Evolutionary conservation across 2,797 vertebrate species (phyloP).

Genomic region (Sebastes vulpes): DNA sequence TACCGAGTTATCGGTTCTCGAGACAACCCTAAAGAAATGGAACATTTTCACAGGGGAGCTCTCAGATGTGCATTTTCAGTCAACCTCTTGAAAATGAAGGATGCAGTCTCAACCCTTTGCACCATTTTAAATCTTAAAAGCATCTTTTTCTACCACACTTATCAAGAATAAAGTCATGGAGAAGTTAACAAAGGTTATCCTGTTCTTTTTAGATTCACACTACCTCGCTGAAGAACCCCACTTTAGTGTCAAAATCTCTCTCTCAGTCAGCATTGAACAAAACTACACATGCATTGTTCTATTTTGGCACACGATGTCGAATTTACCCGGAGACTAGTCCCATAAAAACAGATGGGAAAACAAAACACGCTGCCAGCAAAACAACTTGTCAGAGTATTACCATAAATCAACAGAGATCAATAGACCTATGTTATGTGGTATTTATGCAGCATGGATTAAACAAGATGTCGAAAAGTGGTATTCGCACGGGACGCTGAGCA

Average conservation of each 20-base stretch:
- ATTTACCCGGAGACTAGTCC: constrained; percentile 1
- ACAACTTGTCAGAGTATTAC: constrained; percentile 27
- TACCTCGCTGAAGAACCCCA: not conserved
- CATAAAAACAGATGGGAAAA: constrained; percentile 23
- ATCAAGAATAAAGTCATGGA: not conserved
- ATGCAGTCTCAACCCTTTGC: not conserved
- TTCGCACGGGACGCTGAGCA: not conserved
- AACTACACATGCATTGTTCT: not conserved
- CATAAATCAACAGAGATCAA: constrained; percentile 49
- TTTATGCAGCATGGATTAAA: constrained; percentile 43
- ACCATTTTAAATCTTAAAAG: not conserved
- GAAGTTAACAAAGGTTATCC: not conserved
- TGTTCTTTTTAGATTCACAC: not conserved
- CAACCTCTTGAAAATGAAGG: not conserved
- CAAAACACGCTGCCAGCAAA: constrained; percentile 20
- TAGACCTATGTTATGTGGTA: not conserved
- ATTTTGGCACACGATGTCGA: not conserved
- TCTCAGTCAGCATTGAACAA: not conserved
- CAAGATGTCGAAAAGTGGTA: constrained; percentile 12
- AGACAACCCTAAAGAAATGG: no score
- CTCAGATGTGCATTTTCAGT: not conserved
- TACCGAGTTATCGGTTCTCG: no score
- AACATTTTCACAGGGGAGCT: not conserved
- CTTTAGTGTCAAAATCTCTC: not conserved
- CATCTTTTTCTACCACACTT: not conserved